phyloP scores from a whole-genome alignment of 2,888 invertebrate species.

The Andrena camellia region DNA sequence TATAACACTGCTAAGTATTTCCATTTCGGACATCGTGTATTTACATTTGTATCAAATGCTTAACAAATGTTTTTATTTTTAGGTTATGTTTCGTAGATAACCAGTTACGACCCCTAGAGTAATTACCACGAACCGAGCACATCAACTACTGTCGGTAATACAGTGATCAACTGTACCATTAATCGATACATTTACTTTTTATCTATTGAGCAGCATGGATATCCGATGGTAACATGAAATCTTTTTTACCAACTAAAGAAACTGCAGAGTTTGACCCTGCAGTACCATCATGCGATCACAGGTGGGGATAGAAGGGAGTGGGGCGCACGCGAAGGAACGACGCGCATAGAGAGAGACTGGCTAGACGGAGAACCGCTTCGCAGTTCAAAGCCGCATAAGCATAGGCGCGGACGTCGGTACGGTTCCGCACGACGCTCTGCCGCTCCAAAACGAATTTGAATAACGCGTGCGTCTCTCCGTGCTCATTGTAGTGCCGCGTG shows the following conservation, averaged over 20 bases:
- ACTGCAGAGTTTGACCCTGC: neutral
- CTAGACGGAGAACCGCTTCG: slow-evolving; percentile 45
- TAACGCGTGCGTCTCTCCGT: slow-evolving; percentile 45
- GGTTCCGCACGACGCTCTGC: slow-evolving; percentile 52
- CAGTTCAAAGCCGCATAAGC: slow-evolving; percentile 58
- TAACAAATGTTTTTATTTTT: neutral
- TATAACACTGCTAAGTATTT: slow-evolving; percentile 68
- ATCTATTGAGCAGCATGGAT: neutral
- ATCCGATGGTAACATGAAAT: neutral
- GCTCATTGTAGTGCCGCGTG: slow-evolving; percentile 38
- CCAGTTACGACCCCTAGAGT: neutral
- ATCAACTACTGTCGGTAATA: neutral
- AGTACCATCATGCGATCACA: neutral
- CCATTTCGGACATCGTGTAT: slow-evolving; percentile 68
- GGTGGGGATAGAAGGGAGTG: neutral
- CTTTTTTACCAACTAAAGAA: neutral
- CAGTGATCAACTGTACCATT: neutral
- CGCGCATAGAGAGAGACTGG: slow-evolving; percentile 10
- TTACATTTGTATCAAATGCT: slow-evolving; percentile 34
- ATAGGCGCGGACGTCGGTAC: slow-evolving; percentile 62
- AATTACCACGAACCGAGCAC: neutral
- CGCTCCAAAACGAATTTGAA: slow-evolving; percentile 30
- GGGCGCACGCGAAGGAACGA: neutral
- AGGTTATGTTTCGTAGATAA: slow-evolving; percentile 25
- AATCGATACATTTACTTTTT: neutral